Conservation (phyloP, 2,797 vertebrate species). For the Petrocephalus schoutedeni region DNA sequence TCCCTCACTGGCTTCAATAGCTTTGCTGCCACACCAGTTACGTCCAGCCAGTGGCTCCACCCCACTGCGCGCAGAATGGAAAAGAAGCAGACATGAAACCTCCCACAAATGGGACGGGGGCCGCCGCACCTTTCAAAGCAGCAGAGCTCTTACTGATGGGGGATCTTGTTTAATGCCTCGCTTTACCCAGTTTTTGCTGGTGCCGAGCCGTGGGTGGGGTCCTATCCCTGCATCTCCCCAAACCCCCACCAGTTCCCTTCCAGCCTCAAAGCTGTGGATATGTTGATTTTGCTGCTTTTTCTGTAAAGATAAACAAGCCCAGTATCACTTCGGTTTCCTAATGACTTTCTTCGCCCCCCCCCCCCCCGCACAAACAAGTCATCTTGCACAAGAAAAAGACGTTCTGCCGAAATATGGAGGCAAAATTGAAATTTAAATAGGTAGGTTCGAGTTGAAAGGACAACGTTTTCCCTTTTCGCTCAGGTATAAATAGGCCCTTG, state of each 20-base stretch:
- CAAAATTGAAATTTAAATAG: not conserved
- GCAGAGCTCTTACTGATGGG: conserved; percentile 13
- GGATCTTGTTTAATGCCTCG: not conserved
- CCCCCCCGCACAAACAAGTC: not conserved
- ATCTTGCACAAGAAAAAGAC: not conserved
- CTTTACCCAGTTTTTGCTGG: not conserved
- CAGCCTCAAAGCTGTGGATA: not conserved
- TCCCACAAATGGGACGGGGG: not conserved
- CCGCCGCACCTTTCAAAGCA: not conserved
- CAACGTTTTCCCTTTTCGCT: not conserved
- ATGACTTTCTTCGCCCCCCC: not conserved
- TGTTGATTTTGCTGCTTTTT: not conserved
- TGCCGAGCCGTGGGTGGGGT: not conserved
- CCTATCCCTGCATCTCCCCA: not conserved
- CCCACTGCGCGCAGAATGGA: not conserved
- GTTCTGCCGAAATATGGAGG: not conserved
- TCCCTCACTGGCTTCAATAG: not conserved
- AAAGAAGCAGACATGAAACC: not conserved
- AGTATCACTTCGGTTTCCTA: not conserved
- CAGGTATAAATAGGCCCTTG: not conserved
- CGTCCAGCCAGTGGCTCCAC: not conserved
- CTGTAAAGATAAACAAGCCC: not conserved
- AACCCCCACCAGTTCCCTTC: not conserved
- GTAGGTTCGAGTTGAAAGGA: not conserved
- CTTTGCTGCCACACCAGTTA: not conserved